phyloP scores from a whole-genome alignment of 2,113 vertebrate genomes.

The Formicarius rufipectus region DNA sequence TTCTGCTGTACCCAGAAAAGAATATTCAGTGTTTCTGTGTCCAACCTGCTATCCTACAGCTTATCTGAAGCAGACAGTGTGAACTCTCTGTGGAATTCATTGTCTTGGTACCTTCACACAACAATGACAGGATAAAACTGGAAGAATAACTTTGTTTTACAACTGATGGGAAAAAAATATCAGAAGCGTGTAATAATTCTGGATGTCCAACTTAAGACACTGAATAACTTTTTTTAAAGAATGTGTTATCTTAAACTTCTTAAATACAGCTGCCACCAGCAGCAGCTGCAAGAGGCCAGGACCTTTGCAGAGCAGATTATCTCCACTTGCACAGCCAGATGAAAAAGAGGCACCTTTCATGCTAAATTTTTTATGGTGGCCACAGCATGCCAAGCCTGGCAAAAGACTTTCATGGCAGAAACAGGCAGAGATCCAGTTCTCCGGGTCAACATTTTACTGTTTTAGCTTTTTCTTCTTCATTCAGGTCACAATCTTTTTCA shows the following conservation, averaged over 20 bases:
- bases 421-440: not conserved
- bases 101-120: not conserved
- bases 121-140: not conserved
- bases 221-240: not conserved
- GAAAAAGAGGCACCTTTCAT: not conserved
- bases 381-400: not conserved
- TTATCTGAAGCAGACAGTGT: not conserved
- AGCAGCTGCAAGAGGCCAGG: not conserved
- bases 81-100: not conserved
- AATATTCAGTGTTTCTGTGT: not conserved
- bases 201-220: not conserved
- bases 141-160: not conserved
- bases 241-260: not conserved
- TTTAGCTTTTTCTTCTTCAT: not conserved
- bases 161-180: not conserved
- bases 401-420: not conserved
- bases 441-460: not conserved
- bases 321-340: not conserved
- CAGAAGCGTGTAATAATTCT: not conserved
- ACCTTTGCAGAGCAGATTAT: not conserved
- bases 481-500: not conserved
- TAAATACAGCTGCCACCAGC: not conserved
- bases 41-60: not conserved
- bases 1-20: not conserved
- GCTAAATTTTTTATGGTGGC: not conserved